Conservation (phyloP, 2,113 vertebrate species). For the Pyrgilauda ruficollis region DNA sequence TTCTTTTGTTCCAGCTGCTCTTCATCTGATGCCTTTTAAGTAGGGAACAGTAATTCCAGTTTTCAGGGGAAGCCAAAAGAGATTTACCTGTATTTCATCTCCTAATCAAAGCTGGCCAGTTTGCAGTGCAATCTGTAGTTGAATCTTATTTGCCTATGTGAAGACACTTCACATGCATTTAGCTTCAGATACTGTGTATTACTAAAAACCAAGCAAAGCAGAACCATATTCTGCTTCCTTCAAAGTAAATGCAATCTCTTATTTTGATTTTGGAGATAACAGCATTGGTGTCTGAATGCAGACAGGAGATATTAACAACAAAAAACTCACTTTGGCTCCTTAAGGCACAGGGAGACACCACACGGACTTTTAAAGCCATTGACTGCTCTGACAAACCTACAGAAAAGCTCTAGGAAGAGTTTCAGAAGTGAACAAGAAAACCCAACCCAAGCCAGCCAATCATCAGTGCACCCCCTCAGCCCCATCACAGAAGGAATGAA, state of each 20-base stretch:
- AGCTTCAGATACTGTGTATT: neutral
- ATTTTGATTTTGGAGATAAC: neutral
- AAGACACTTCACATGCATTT: neutral
- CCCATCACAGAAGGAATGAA: neutral
- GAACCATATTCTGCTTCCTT: neutral
- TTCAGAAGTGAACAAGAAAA: neutral
- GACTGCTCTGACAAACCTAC: neutral
- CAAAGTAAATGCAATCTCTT: neutral
- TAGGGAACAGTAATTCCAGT: neutral
- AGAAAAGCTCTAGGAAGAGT: neutral
- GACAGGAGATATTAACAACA: neutral
- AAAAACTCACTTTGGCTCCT: neutral
- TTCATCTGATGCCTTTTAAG: neutral
- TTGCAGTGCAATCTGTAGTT: neutral
- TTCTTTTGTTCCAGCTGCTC: neutral
- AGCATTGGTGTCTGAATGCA: neutral
- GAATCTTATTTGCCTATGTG: neutral
- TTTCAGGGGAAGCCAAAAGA: neutral
- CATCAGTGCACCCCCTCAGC: neutral
- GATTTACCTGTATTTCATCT: conserved; percentile 13
- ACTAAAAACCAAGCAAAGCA: neutral
- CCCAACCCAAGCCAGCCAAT: neutral
- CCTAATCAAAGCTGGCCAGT: neutral
- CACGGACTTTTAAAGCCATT: neutral
- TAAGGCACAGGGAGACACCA: neutral